phyloP scores from a whole-genome alignment of 2,797 vertebrate species.

The Percopsis omiscomaycus region DNA sequence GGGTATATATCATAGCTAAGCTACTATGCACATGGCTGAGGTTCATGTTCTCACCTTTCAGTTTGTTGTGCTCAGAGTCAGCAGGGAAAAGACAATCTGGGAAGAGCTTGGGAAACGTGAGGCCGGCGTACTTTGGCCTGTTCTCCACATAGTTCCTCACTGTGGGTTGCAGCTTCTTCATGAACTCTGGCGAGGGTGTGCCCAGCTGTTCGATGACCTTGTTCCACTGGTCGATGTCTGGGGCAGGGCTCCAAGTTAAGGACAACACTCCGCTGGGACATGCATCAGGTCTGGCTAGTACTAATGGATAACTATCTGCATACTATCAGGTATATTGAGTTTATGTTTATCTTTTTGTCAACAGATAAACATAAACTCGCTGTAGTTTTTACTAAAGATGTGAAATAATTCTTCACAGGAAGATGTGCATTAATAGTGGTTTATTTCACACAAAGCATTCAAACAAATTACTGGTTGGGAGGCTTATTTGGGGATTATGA shows the following conservation, averaged over 20 bases:
- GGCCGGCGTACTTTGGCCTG: constrained; percentile 95
- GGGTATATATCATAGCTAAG: not conserved
- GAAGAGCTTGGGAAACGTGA: constrained; percentile 98
- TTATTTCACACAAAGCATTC: no score
- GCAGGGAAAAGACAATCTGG: constrained; percentile 98
- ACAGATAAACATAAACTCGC: no score
- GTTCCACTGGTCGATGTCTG: constrained; percentile 99
- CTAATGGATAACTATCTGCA: no score
- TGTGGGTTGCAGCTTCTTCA: constrained; percentile 98
- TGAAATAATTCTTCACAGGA: no score
- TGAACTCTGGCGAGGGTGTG: constrained; percentile 94
- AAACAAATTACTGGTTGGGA: no score
- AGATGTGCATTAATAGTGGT: no score
- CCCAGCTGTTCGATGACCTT: constrained; percentile 99
- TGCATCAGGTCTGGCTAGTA: not conserved
- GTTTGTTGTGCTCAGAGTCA: constrained; percentile 99
- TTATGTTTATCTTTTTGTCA: no score
- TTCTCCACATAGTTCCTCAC: constrained; percentile 99
- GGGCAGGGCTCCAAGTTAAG: constrained; percentile 75
- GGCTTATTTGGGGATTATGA: no score
- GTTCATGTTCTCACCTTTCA: constrained; percentile 86
- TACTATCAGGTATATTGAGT: no score
- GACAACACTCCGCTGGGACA: constrained; percentile 61
- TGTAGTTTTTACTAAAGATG: no score
- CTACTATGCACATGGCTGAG: not conserved